Percentiles rank a stretch among this genome's conserved stretches.
These are phyloP conservation scores for Pseudomyrmex dendroicus DNA, from an alignment of 1,140 invertebrate genomes.

Conservation along the genomic window DNA sequence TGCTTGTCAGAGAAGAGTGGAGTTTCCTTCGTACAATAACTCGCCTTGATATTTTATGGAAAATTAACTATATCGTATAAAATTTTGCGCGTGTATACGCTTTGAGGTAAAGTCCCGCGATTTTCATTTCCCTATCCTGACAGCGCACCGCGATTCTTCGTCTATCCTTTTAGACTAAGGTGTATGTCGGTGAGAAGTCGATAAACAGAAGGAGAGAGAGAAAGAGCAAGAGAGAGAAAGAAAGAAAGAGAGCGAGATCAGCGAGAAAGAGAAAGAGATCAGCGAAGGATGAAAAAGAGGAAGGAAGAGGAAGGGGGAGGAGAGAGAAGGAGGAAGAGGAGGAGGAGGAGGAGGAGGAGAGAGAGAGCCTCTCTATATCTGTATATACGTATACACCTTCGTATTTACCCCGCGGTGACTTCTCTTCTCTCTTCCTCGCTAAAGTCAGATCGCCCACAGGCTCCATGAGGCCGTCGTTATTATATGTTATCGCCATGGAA, in stretches of 20 bases:
- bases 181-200: conserved; percentile 28
- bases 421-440: conserved; percentile 68
- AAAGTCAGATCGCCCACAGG: conserved; percentile 77
- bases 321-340: background rate
- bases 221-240: background rate
- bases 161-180: conserved; percentile 26
- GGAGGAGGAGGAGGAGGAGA: background rate
- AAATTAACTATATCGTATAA: conserved; percentile 53
- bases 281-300: background rate
- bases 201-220: conserved; percentile 22
- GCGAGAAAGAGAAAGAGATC: background rate
- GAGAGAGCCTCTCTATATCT: conserved; percentile 17
- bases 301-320: no score
- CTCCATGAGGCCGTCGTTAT: conserved; percentile 78
- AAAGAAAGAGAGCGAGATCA: conserved; percentile 5
- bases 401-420: conserved; percentile 71
- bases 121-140: conserved; percentile 48
- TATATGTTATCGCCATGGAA: conserved; percentile 81
- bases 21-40: conserved; percentile 41
- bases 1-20: conserved; percentile 29
- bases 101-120: conserved; percentile 43
- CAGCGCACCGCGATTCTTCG: conserved; percentile 27
- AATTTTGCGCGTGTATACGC: conserved; percentile 38
- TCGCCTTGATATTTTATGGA: conserved; percentile 42
- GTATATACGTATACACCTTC: conserved; percentile 58